Conservation (phyloP, 2,888 invertebrate genomes). For the Tethea ocularis region DNA sequence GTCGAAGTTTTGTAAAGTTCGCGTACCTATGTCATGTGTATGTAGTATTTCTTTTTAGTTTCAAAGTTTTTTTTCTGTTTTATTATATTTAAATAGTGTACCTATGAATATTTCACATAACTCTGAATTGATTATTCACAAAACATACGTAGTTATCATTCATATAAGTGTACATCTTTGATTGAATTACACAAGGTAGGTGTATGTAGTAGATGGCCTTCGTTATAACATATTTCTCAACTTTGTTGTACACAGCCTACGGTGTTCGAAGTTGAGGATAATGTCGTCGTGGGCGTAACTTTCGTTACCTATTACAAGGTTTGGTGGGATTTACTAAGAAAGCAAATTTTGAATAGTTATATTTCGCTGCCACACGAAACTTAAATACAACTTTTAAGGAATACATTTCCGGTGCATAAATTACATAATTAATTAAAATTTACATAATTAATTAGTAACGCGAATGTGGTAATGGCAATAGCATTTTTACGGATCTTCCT, state of each 20-base stretch:
- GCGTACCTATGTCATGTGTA: neutral
- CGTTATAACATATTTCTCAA: constrained; percentile 74
- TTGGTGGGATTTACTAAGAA: constrained; percentile 31
- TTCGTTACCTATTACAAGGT: constrained; percentile 55
- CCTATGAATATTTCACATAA: neutral
- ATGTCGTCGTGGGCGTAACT: constrained; percentile 63
- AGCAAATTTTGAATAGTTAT: constrained; percentile 11
- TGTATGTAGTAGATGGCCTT: constrained; percentile 69
- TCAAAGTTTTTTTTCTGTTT: neutral
- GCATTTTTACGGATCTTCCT: constrained; percentile 7
- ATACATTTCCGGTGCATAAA: constrained; percentile 17
- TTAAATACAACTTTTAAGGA: constrained; percentile 12
- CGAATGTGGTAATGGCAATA: constrained; percentile 14
- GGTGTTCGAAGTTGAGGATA: constrained; percentile 55
- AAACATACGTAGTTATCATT: constrained; percentile 23
- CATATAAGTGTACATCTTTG: constrained; percentile 26
- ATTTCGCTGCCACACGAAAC: neutral
- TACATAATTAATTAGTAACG: constrained; percentile 28
- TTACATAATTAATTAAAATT: constrained; percentile 13
- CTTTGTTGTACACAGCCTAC: constrained; percentile 54
- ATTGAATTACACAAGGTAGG: constrained; percentile 44
- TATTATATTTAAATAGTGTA: neutral
- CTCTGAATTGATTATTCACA: neutral
- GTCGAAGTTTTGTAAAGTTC: neutral
- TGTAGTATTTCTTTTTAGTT: neutral